Evolutionary conservation across 2,888 invertebrate genomes (phyloP), one percentile per base, ranked within the genome.

Genomic region (Caenorhabditis sp.): DNA sequence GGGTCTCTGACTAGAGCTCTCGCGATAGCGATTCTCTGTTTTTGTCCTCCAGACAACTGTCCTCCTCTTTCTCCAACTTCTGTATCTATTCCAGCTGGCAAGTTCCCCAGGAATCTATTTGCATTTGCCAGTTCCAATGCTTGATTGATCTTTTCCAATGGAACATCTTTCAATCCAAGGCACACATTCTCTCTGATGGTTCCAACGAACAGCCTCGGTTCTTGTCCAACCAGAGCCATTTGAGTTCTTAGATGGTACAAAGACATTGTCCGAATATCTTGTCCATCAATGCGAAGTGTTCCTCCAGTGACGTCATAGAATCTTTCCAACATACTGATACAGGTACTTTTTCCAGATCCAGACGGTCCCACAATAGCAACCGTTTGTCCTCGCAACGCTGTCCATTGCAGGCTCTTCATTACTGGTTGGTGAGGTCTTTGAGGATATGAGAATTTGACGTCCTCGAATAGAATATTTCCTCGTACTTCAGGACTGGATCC

Each of bases 141-240:
- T n/a, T 83, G 73, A 51, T 85, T 79, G 54, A 89, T 86, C 38
- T 88, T 83, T 19, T 86, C 86, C 35, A 82, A 70, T 22, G 88
- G 77, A 0, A 80, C 88, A 51, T 88, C 84, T 63, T 84, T 86
- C 69, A 88, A 56, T 49, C 97, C 97, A 91, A 97, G 97, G 0
- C 96, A 95, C 86, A 97, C 96, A 93, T 97, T 97, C 86, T 97
- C 96, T 0, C 94, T 94, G n/a, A 85, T 85, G 0, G 82, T 85
- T 68, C 85, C 85, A n/a, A 80, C 81, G 93, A 97, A 97, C 0
- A 97, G 94, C 0, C 95, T 95, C 0, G 97, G 97, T 91, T 97
- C 97, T 93, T 97, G 97, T 2, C 96, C 96, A 1, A 97, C 97
- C 82, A 97, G 95, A 1, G 96, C 96, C 85, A 97, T 94, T 86